phyloP scores from a whole-genome alignment of 1,140 invertebrate genomes.

The Bombyx mandarina region DNA sequence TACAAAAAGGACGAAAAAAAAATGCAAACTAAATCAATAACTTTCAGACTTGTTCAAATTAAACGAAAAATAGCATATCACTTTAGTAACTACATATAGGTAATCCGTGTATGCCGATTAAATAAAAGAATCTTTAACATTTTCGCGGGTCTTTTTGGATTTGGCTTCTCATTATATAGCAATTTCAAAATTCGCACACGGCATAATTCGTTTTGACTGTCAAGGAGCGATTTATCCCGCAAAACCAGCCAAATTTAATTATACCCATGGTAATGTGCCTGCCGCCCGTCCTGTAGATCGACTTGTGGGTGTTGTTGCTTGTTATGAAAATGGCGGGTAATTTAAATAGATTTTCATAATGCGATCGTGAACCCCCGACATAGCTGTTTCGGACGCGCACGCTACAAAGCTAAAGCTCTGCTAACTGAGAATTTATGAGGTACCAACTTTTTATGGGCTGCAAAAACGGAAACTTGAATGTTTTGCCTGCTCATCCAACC shows the following conservation, averaged over 20 bases:
- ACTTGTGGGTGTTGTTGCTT: slow-evolving; percentile 7
- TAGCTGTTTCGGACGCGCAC: not conserved
- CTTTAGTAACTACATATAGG: too few relatives aligned
- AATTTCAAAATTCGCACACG: slow-evolving; percentile 42
- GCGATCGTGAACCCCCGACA: slow-evolving; percentile 6
- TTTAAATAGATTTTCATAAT: slow-evolving; percentile 27
- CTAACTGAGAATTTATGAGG: slow-evolving; percentile 5
- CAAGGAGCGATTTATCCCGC: slow-evolving; percentile 44
- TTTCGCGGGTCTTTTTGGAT: slow-evolving; percentile 28
- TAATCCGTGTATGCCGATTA: slow-evolving; percentile 10
- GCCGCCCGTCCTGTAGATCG: slow-evolving; percentile 4
- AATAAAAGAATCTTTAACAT: slow-evolving; percentile 23
- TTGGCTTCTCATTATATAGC: slow-evolving; percentile 27
- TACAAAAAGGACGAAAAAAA: too few relatives aligned
- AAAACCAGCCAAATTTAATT: slow-evolving; percentile 38
- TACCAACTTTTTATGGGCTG: not conserved
- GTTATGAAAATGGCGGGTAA: slow-evolving; percentile 14
- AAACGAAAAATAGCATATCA: too few relatives aligned
- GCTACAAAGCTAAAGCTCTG: not conserved
- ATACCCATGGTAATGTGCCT: slow-evolving; percentile 25
- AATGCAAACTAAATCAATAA: too few relatives aligned
- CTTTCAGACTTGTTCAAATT: too few relatives aligned
- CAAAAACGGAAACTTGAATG: slow-evolving; percentile 3
- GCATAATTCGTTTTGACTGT: slow-evolving; percentile 46
- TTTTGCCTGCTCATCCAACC: slow-evolving; percentile 1